These are phyloP conservation scores for Quadroppia sp. DNA, from an alignment of 2,888 invertebrate species.

Conservation along the genomic window DNA sequence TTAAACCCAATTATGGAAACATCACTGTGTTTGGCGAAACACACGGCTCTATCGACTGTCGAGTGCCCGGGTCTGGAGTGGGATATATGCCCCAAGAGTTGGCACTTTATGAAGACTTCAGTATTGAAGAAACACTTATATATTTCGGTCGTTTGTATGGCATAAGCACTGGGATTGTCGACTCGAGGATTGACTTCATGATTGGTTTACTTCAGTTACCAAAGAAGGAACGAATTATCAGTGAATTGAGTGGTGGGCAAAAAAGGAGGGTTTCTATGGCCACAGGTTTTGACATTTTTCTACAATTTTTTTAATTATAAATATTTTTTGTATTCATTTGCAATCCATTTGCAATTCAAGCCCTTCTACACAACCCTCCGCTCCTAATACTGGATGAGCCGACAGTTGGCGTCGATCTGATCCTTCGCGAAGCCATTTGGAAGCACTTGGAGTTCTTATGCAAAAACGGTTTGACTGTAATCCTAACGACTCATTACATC, in stretches of 20 bases:
- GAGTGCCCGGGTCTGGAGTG: constrained; percentile 84
- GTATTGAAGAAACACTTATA: constrained; percentile 89
- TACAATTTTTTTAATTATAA: not conserved
- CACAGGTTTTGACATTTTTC: constrained; percentile 50
- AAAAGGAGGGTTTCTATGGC: constrained; percentile 86
- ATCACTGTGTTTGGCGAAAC: constrained; percentile 83
- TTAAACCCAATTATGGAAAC: constrained; percentile 77
- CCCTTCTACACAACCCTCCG: constrained; percentile 87
- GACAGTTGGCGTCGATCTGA: constrained; percentile 86
- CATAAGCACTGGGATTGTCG: constrained; percentile 76
- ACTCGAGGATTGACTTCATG: constrained; percentile 74
- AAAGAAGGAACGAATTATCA: constrained; percentile 72
- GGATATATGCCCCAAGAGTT: constrained; percentile 84
- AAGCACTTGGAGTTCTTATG: constrained; percentile 30
- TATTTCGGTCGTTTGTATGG: constrained; percentile 95
- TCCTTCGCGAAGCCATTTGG: constrained; percentile 57
- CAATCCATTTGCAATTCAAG: constrained; percentile 54
- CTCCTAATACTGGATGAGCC: constrained; percentile 86
- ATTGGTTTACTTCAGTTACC: constrained; percentile 86
- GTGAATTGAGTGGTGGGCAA: constrained; percentile 79
- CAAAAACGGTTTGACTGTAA: constrained; percentile 24
- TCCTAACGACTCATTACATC: constrained; percentile 87
- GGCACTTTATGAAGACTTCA: constrained; percentile 60
- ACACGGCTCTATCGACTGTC: constrained; percentile 80
- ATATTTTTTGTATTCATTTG: too few relatives aligned